These are phyloP conservation scores for Aurelia sp. DNA, from an alignment of 30 jellyfish, hydroid and myxozoan species.

Conservation along the genomic window DNA sequence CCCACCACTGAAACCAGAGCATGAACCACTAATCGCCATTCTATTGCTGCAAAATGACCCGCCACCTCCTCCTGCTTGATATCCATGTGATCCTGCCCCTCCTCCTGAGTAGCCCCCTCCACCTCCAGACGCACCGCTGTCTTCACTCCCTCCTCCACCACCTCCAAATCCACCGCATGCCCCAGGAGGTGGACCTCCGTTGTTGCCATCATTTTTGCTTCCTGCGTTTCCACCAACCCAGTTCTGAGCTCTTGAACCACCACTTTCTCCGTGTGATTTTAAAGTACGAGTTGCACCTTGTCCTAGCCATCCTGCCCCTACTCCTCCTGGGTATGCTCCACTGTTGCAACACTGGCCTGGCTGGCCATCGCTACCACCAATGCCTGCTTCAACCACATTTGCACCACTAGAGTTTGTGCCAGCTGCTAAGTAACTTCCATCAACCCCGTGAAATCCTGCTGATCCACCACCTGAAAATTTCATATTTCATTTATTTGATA, in stretches of 20 bases:
- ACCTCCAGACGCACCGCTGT: slow-evolving; percentile 64
- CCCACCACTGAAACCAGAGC: slow-evolving; percentile 28
- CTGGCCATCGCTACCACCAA: slow-evolving; percentile 46
- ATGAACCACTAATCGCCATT: neutral
- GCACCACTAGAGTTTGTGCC: slow-evolving; percentile 11
- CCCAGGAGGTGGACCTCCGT: slow-evolving; percentile 73
- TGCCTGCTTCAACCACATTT: neutral
- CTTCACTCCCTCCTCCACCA: slow-evolving; percentile 62
- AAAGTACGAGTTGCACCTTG: slow-evolving; percentile 14
- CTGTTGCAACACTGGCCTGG: slow-evolving; percentile 53
- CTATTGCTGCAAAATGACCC: slow-evolving; percentile 32
- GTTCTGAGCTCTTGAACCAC: slow-evolving; percentile 3
- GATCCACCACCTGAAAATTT: slow-evolving; percentile 34
- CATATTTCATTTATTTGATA: no score
- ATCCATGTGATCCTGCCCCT: slow-evolving; percentile 15
- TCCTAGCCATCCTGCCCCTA: slow-evolving; percentile 64
- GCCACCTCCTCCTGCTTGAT: slow-evolving; percentile 66
- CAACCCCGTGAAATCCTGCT: slow-evolving; percentile 57
- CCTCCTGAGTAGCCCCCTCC: slow-evolving; percentile 76
- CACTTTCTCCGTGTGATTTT: slow-evolving; percentile 23
- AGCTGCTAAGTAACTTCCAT: slow-evolving; percentile 15
- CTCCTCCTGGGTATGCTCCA: slow-evolving; percentile 61
- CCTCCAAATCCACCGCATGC: slow-evolving; percentile 74
- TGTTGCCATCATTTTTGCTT: slow-evolving; percentile 26
- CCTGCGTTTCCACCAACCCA: slow-evolving; percentile 67